A percentile compares a stretch with the other conserved stretches of the same genome.
These are phyloP conservation scores for Macrotis lagotis DNA, from an alignment of 2,113 vertebrate species.

Conservation along the genomic window DNA sequence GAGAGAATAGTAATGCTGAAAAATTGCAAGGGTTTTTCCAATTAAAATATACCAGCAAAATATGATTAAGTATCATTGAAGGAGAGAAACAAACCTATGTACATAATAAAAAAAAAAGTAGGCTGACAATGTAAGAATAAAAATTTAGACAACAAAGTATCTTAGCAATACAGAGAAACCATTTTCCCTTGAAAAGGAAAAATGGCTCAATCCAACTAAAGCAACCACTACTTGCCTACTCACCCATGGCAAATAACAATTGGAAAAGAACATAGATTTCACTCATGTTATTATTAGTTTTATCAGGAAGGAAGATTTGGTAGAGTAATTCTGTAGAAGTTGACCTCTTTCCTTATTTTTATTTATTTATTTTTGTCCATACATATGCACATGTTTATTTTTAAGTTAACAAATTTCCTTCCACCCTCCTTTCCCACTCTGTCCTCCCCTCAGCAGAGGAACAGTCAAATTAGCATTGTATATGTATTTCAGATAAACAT, in stretches of 20 bases:
- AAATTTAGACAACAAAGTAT: slow-evolving; percentile 27
- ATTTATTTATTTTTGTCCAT: too few relatives aligned
- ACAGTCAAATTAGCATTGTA: too few relatives aligned
- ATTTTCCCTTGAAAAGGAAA: slow-evolving; percentile 33
- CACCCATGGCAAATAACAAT: not conserved
- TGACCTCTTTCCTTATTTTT: not conserved
- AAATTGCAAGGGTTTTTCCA: slow-evolving; percentile 30
- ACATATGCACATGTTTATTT: too few relatives aligned
- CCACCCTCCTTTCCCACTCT: too few relatives aligned
- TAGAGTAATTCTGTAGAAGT: not conserved
- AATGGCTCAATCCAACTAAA: slow-evolving; percentile 33
- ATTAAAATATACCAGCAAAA: slow-evolving; percentile 54
- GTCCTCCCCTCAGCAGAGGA: too few relatives aligned
- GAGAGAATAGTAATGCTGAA: slow-evolving; percentile 43
- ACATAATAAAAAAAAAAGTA: slow-evolving; percentile 26
- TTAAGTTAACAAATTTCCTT: too few relatives aligned
- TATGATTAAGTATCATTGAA: slow-evolving; percentile 47
- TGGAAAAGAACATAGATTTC: slow-evolving; percentile 30
- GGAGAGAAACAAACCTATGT: slow-evolving; percentile 17
- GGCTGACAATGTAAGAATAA: slow-evolving; percentile 14
- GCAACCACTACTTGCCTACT: slow-evolving; percentile 42
- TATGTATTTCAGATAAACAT: too few relatives aligned
- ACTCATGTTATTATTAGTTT: not conserved
- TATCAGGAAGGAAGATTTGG: not conserved
- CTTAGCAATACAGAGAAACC: not conserved